phyloP scores from a whole-genome alignment of 1,140 invertebrate species.

The Oryctes rhinoceros region DNA sequence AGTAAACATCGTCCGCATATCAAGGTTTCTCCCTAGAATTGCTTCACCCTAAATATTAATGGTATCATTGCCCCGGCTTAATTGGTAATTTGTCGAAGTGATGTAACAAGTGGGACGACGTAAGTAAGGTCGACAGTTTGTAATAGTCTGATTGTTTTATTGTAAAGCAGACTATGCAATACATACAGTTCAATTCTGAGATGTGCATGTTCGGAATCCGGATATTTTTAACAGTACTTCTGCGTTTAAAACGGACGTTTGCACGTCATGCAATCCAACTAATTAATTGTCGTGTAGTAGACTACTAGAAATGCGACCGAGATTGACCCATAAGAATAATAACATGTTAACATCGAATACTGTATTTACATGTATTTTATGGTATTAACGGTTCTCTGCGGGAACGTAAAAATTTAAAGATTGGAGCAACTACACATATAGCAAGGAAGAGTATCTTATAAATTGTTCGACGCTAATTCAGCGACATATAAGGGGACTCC shows the following conservation, averaged over 20 bases:
- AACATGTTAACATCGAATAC: too few relatives aligned
- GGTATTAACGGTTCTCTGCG: too few relatives aligned
- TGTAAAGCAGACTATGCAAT: neutral
- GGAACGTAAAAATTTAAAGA: too few relatives aligned
- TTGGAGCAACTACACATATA: too few relatives aligned
- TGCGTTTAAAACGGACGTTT: neutral
- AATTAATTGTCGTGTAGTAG: neutral
- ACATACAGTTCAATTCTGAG: neutral
- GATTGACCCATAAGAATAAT: neutral
- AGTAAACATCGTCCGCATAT: neutral
- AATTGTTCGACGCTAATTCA: too few relatives aligned
- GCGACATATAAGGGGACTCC: too few relatives aligned
- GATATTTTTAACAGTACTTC: neutral
- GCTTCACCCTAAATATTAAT: neutral
- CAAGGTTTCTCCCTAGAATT: neutral
- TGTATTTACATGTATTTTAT: too few relatives aligned
- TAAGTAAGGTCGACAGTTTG: neutral
- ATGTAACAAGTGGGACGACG: neutral
- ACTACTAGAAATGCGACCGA: neutral
- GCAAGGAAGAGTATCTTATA: too few relatives aligned
- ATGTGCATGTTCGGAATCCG: neutral
- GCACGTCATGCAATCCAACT: neutral
- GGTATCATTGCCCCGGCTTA: neutral
- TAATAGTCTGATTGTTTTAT: conserved; percentile 16
- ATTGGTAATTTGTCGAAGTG: neutral